phyloP scores from a whole-genome alignment of 2,113 vertebrate genomes.

The Strix uralensis region DNA sequence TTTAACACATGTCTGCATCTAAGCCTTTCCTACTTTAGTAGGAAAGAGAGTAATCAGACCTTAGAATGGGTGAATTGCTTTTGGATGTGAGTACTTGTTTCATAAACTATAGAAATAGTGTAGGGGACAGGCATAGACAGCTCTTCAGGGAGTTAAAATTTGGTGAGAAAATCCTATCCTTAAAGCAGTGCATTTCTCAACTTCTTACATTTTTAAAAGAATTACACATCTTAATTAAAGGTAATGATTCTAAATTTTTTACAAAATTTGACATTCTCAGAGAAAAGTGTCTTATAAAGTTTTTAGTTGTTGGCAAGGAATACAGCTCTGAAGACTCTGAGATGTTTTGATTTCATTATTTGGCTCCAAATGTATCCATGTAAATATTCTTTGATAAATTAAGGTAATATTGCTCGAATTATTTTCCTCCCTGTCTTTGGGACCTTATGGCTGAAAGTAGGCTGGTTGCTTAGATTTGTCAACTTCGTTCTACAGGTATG shows the following conservation, averaged over 20 bases:
- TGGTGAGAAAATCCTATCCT: background rate
- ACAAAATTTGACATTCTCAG: background rate
- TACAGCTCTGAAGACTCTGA: background rate
- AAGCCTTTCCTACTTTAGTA: background rate
- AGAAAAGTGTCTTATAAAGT: background rate
- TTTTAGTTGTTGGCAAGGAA: background rate
- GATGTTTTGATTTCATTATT: background rate
- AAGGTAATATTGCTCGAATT: background rate
- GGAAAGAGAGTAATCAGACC: background rate
- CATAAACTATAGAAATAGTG: background rate
- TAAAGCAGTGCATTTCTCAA: background rate
- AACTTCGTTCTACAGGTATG: background rate
- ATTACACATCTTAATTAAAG: background rate
- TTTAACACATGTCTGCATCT: background rate
- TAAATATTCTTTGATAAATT: background rate
- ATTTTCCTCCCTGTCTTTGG: background rate
- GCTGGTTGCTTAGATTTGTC: background rate
- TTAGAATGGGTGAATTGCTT: background rate
- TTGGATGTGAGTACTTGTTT: background rate
- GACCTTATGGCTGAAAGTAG: background rate
- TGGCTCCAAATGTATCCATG: background rate
- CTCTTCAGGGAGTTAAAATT: background rate
- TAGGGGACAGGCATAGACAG: background rate
- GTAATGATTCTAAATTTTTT: background rate
- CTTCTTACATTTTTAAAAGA: background rate